phyloP scores from a whole-genome alignment of 2,888 invertebrate genomes.

The Palloptera scutellata region DNA sequence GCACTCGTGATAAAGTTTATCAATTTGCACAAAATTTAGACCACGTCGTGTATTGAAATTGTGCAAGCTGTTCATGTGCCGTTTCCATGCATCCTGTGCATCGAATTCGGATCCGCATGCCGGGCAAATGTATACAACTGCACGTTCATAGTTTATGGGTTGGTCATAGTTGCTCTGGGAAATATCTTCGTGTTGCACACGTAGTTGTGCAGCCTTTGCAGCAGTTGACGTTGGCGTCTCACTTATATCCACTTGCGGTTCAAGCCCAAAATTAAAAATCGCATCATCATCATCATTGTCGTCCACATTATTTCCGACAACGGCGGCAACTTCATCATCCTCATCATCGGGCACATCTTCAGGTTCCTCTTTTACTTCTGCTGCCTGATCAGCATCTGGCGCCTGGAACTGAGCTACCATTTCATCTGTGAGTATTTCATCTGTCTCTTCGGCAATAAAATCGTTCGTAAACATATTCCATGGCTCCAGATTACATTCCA shows the following conservation, averaged over 20 bases:
- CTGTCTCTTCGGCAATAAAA: slow-evolving; percentile 44
- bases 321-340: slow-evolving; percentile 35
- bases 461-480: slow-evolving; percentile 58
- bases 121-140: slow-evolving; percentile 57
- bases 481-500: slow-evolving; percentile 47
- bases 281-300: slow-evolving; percentile 47
- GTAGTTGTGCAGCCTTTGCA: background rate
- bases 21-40: slow-evolving; percentile 53
- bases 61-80: slow-evolving; percentile 54
- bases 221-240: slow-evolving; percentile 34
- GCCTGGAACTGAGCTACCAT: background rate
- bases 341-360: slow-evolving; percentile 40
- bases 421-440: slow-evolving; percentile 16
- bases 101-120: slow-evolving; percentile 53
- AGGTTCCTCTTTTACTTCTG: slow-evolving; percentile 38
- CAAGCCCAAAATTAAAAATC: slow-evolving; percentile 53
- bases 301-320: slow-evolving; percentile 28
- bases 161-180: slow-evolving; percentile 32
- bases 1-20: slow-evolving; percentile 56
- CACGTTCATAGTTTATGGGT: slow-evolving; percentile 53
- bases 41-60: slow-evolving; percentile 54
- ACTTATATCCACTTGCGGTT: slow-evolving; percentile 41
- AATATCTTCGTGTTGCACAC: background rate
- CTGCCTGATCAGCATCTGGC: slow-evolving; percentile 25
- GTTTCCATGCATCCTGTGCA: slow-evolving; percentile 56